phyloP scores from a whole-genome alignment of 2,797 vertebrate species.

The Eospalax fontanierii region DNA sequence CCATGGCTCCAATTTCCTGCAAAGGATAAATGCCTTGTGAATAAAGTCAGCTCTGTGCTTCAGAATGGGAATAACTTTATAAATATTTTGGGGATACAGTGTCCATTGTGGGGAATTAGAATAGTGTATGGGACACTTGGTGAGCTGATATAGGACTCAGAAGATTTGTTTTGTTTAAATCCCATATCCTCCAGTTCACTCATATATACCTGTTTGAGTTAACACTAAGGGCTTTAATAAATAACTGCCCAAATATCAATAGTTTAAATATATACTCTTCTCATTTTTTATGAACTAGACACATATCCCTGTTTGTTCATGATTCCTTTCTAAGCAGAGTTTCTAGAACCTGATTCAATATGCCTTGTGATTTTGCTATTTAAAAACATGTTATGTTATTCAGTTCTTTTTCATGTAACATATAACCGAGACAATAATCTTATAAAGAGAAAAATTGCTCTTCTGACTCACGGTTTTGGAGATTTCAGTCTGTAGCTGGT shows the following conservation, averaged over 20 bases:
- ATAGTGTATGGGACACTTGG: background rate
- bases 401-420: background rate
- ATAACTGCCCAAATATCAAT: background rate
- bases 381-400: background rate
- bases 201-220: background rate
- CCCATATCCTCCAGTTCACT: background rate
- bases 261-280: background rate
- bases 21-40: background rate
- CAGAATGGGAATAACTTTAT: background rate
- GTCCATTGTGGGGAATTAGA: background rate
- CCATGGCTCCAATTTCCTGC: background rate
- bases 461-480: background rate
- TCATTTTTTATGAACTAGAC: background rate
- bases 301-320: background rate
- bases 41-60: background rate
- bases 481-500: too few relatives aligned
- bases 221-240: background rate
- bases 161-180: constrained; percentile 4
- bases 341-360: background rate
- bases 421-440: background rate
- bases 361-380: background rate
- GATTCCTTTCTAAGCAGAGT: background rate
- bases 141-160: background rate
- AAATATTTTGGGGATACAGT: background rate
- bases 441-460: background rate